A percentile compares a stretch with the other conserved stretches of the same genome.
Evolutionary conservation across 2,113 vertebrate genomes (phyloP).

Genomic region (Ciconia maguari): DNA sequence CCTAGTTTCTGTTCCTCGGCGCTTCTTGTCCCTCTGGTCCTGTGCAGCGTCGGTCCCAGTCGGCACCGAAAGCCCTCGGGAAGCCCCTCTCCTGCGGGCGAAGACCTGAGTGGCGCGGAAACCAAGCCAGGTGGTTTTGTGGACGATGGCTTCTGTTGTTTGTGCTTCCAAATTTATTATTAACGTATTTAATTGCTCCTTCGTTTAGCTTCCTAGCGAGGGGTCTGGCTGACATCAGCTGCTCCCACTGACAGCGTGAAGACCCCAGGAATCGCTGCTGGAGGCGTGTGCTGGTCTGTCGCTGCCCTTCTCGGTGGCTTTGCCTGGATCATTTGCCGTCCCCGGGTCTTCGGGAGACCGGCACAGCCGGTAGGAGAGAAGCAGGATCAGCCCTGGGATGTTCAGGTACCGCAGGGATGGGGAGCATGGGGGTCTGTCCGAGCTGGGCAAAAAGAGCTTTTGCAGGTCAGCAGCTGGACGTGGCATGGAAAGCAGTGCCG

Average conservation of each 20-base stretch:
- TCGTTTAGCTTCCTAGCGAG: neutral
- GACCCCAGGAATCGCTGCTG: neutral
- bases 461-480: accelerated
- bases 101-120: neutral
- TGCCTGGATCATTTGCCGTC: neutral
- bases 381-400: neutral
- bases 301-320: neutral
- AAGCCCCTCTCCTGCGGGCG: neutral
- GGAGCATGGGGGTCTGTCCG: neutral
- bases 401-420: neutral
- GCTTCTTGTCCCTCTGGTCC: neutral
- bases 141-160: neutral
- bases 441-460: neutral
- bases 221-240: neutral
- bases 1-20: neutral
- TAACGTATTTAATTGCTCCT: neutral
- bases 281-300: accelerated
- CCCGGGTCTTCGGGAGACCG: neutral
- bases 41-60: accelerated
- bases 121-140: neutral
- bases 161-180: neutral
- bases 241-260: accelerated
- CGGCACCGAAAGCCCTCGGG: accelerated
- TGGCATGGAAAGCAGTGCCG: accelerated
- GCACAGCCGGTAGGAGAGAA: neutral